Percentiles rank a stretch among this genome's conserved stretches.
phyloP scores from a whole-genome alignment of 2,797 vertebrate species.

The Thripadectes ignobilis region DNA sequence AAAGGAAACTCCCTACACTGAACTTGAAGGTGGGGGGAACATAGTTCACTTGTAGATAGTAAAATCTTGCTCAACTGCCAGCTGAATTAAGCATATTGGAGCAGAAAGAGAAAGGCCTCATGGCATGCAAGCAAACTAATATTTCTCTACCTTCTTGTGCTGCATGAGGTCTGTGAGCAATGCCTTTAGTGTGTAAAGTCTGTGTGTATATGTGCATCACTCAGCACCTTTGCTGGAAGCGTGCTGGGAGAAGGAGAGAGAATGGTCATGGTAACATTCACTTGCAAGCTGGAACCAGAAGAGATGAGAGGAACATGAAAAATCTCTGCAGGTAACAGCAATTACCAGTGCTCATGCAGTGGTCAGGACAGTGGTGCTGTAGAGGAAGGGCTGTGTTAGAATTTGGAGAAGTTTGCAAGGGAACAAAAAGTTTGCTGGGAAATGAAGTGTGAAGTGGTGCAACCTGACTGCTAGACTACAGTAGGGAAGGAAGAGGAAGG shows the following conservation, averaged over 20 bases:
- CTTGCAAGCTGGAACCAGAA: neutral
- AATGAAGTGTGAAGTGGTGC: neutral
- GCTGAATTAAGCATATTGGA: neutral
- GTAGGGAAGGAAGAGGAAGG: neutral
- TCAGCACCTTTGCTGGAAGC: neutral
- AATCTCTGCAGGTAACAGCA: neutral
- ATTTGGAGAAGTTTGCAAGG: neutral
- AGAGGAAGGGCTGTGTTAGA: neutral
- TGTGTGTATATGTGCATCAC: neutral
- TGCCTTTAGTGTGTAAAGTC: neutral
- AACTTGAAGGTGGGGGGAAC: neutral
- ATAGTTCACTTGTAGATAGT: neutral
- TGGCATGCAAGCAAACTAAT: neutral
- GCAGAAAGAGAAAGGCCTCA: neutral
- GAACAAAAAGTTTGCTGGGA: neutral
- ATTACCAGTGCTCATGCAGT: neutral
- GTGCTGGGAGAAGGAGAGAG: neutral
- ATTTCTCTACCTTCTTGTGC: neutral
- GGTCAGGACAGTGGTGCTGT: neutral
- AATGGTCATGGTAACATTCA: accelerated
- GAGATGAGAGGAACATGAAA: neutral
- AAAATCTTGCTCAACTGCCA: neutral
- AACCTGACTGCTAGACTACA: neutral
- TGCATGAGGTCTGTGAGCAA: neutral
- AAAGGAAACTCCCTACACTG: neutral